Base-by-base conservation (phyloP, 2,888 invertebrate species). In the Tenthredo livida region DNA sequence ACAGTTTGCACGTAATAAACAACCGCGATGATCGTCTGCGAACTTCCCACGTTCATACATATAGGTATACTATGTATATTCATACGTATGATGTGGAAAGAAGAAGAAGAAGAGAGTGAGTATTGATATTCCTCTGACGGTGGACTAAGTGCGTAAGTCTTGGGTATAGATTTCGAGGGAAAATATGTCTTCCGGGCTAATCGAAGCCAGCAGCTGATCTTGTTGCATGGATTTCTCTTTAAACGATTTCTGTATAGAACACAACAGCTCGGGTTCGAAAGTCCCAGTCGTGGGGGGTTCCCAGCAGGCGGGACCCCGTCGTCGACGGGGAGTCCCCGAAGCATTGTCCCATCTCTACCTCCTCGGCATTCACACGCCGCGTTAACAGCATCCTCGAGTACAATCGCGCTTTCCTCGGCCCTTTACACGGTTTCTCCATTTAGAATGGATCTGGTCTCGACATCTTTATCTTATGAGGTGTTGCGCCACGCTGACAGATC, bases 311-410 rank as follows among this genome's bases (percentile, higher is more conserved):
- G 89, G 89, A 88, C 88, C 84, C 87, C 84, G 84, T 85, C 88
- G 90, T 73, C 89, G 72, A 82, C 87, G 89, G 90, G 90, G 89
- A 89, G 90, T 89, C 89, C 84, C 77, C 85, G 86, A 43, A 87
- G 89, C 89, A 91, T 91, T 91, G 90, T 90, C 87, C 88, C 89
- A 88, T 89, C 89, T 86, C 88, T 89, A 88, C 88, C 88, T 90
- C 89, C 90, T 90, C 90, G 89, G 89, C 85, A 90, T 89, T 90
- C 90, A 89, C 89, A 88, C 89, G 90, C 89, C 89, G 89, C 88
- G 88, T 90, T 90, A 90, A 90, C 90, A 90, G 88, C 89, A 88
- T 87, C 89, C 88, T 88, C 86, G 86, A 67, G 83, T 70, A 83
- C 83, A 83, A 83, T 83, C 83, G 83, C 83, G 83, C 67, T 67